Percentiles rank a stretch among this genome's conserved stretches.
Evolutionary conservation across 2,797 vertebrate genomes (phyloP).

Genomic region (Karalla daura): DNA sequence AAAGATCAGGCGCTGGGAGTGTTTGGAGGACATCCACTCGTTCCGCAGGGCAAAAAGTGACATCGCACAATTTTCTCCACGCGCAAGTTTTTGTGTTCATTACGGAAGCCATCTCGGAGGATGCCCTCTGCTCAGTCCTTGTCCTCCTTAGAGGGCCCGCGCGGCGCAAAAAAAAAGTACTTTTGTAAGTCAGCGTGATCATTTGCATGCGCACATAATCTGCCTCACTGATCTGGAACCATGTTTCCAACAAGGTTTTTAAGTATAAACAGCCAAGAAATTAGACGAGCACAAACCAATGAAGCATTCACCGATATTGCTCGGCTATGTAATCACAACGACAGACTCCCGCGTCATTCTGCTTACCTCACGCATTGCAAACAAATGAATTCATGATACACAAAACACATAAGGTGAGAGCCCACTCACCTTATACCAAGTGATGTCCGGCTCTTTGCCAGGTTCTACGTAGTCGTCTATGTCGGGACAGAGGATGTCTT

Average conservation of each 20-base stretch:
- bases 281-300: constrained; percentile 63
- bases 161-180: constrained; percentile 26
- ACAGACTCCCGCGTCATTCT: constrained; percentile 15
- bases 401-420: constrained; percentile 9
- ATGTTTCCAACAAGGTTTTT: constrained; percentile 48
- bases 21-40: constrained; percentile 64
- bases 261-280: constrained; percentile 56
- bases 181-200: constrained; percentile 42
- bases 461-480: constrained; percentile 94
- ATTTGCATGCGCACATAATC: constrained; percentile 52
- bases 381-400: background rate
- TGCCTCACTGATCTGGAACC: constrained; percentile 56
- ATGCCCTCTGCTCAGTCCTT: constrained; percentile 38
- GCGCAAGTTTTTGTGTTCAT: constrained; percentile 44
- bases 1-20: constrained; percentile 54
- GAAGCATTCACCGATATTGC: constrained; percentile 44
- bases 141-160: constrained; percentile 14
- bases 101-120: constrained; percentile 32
- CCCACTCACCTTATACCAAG: constrained; percentile 94
- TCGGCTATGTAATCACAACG: constrained; percentile 35
- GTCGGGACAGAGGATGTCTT: constrained; percentile 95
- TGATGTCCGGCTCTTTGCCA: constrained; percentile 92
- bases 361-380: constrained; percentile 1
- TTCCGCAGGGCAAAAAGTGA: constrained; percentile 62
- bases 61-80: constrained; percentile 46